A percentile compares a stretch with the other conserved stretches of the same genome.
phyloP scores from a whole-genome alignment of 92 coral and sea anemone species.

The Parazoanthus atlanticus region DNA sequence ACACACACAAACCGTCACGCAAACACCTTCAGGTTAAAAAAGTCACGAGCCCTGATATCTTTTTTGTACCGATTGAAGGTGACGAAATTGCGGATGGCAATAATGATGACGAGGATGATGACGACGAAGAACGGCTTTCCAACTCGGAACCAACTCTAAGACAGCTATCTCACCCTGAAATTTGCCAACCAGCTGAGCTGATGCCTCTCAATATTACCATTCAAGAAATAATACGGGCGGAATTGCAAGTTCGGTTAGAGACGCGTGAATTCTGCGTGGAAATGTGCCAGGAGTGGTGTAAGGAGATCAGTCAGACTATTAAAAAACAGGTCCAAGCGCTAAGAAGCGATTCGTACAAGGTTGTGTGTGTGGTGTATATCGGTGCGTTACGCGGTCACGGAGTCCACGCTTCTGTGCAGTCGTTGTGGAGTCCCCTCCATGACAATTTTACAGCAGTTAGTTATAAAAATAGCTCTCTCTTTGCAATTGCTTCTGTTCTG shows the following conservation, averaged over 20 bases:
- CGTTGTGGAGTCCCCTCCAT: conserved; percentile 69
- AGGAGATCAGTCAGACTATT: conserved; percentile 72
- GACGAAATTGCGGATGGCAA: conserved; percentile 53
- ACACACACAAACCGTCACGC: background rate
- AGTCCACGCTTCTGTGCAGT: conserved; percentile 81
- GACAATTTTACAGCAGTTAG: conserved; percentile 82
- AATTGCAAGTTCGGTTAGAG: conserved; percentile 61
- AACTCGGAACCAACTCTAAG: conserved; percentile 25
- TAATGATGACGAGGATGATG: conserved; percentile 6
- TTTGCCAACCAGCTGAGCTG: conserved; percentile 4
- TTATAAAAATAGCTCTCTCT: conserved; percentile 78
- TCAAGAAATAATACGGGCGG: conserved; percentile 61
- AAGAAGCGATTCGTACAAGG: conserved; percentile 69
- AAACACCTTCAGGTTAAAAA: conserved; percentile 49
- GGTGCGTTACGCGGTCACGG: conserved; percentile 91
- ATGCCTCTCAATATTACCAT: conserved; percentile 42
- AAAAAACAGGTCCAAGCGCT: conserved; percentile 70
- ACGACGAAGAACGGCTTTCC: conserved; percentile 10
- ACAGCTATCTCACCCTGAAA: conserved; percentile 11
- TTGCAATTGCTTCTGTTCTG: conserved; percentile 82
- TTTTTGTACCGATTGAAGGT: conserved; percentile 69
- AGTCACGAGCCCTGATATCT: conserved; percentile 69
- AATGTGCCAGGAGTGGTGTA: conserved; percentile 87
- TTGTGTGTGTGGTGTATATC: conserved; percentile 79
- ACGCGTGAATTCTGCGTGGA: conserved; percentile 64